Conservation (phyloP, 2,113 vertebrate species). For the Myiopsitta monachus region DNA sequence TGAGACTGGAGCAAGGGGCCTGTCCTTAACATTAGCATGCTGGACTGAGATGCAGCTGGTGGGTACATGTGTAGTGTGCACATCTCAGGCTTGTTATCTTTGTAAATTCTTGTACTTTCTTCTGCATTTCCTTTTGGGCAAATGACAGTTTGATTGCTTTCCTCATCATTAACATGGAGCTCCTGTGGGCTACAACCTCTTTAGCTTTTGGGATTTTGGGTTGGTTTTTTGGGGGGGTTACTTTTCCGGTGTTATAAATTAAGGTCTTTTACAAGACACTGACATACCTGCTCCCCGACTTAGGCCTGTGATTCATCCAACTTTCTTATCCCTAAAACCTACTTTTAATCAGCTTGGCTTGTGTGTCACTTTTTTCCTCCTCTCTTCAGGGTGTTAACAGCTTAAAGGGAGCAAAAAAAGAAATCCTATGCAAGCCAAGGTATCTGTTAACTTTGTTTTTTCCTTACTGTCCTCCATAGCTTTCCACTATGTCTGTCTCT, state of each 20-base stretch:
- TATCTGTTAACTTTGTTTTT: background rate
- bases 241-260: background rate
- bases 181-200: background rate
- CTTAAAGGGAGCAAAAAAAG: background rate
- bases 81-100: background rate
- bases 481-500: background rate
- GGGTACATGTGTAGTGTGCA: rapidly evolving
- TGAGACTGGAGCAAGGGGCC: background rate
- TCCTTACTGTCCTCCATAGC: background rate
- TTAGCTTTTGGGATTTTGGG: background rate
- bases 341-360: background rate
- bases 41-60: background rate
- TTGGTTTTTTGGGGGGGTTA: background rate
- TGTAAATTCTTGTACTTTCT: background rate
- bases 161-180: background rate
- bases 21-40: background rate
- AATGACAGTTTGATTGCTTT: background rate
- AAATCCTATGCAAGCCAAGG: background rate
- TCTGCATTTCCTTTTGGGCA: background rate
- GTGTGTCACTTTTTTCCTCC: background rate
- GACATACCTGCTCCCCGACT: background rate
- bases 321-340: background rate
- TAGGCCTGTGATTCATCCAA: background rate
- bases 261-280: background rate
- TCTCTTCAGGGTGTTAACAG: background rate